These are phyloP conservation scores for Pocillopora damicornis DNA, from an alignment of 64 coral and sea anemone species.

Conservation along the genomic window DNA sequence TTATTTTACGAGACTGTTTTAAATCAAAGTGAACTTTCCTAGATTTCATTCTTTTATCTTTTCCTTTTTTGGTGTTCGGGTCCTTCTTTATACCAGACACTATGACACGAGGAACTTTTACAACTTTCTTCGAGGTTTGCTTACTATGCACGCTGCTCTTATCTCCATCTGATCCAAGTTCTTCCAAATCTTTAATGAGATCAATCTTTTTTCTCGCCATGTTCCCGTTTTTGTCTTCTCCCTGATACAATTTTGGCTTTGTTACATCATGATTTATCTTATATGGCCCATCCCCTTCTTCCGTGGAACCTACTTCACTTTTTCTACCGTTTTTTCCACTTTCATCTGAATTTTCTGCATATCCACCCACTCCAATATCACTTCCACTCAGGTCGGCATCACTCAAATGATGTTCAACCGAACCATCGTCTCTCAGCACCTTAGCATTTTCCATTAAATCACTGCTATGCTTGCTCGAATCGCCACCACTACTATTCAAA, in stretches of 20 bases:
- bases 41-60: neutral
- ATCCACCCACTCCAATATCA: neutral
- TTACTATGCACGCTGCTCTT: neutral
- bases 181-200: neutral
- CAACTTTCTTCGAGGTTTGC: neutral
- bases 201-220: neutral
- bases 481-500: neutral
- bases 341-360: neutral
- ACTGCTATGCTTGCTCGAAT: neutral
- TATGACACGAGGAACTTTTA: neutral
- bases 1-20: neutral
- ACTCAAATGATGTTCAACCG: neutral
- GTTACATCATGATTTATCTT: neutral
- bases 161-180: constrained; percentile 1
- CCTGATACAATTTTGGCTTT: neutral
- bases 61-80: neutral
- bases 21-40: neutral
- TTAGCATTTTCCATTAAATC: neutral
- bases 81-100: neutral
- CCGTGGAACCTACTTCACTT: no score
- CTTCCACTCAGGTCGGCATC: neutral
- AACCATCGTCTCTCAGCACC: neutral
- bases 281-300: neutral
- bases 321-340: neutral
- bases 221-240: neutral